phyloP scores from a whole-genome alignment of 2,888 invertebrate genomes.

The Drosophila sordidapex region DNA sequence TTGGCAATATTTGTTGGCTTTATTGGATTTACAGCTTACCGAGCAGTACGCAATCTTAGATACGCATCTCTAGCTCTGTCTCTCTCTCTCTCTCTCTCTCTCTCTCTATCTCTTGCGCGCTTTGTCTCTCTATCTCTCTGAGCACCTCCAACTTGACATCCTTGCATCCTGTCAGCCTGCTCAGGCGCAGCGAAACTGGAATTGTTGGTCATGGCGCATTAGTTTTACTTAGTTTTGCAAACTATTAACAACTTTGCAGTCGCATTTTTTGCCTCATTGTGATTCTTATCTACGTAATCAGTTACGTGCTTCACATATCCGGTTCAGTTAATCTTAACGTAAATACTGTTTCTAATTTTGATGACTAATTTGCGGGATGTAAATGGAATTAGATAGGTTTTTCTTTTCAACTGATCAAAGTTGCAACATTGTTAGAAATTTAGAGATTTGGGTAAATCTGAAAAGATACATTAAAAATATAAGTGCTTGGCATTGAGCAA shows the following conservation, averaged over 20 bases:
- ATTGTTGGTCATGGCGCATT: slow-evolving; percentile 70
- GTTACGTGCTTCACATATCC: slow-evolving; percentile 32
- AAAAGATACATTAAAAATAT: too few relatives aligned
- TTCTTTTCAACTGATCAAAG: too few relatives aligned
- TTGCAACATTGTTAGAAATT: neutral
- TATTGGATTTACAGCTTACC: slow-evolving; percentile 82
- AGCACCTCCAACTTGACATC: slow-evolving; percentile 12
- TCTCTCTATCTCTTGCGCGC: slow-evolving; percentile 18
- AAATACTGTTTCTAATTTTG: slow-evolving; percentile 41
- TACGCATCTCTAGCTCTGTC: slow-evolving; percentile 28
- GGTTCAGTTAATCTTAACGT: slow-evolving; percentile 24
- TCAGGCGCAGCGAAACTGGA: slow-evolving; percentile 61
- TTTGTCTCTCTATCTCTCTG: slow-evolving; percentile 3
- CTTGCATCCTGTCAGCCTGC: slow-evolving; percentile 34
- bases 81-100: too few relatives aligned
- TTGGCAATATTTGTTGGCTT: slow-evolving; percentile 82
- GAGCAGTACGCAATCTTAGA: slow-evolving; percentile 64
- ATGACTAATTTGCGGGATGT: slow-evolving; percentile 10
- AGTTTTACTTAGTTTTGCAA: slow-evolving; percentile 25
- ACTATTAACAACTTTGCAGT: slow-evolving; percentile 48
- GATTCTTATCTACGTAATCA: slow-evolving; percentile 47
- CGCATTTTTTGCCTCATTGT: slow-evolving; percentile 27
- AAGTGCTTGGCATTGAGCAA: too few relatives aligned
- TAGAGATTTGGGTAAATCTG: neutral
- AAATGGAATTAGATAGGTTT: too few relatives aligned